phyloP scores from a whole-genome alignment of 2,888 invertebrate genomes.

The Crossocerus cetratus region DNA sequence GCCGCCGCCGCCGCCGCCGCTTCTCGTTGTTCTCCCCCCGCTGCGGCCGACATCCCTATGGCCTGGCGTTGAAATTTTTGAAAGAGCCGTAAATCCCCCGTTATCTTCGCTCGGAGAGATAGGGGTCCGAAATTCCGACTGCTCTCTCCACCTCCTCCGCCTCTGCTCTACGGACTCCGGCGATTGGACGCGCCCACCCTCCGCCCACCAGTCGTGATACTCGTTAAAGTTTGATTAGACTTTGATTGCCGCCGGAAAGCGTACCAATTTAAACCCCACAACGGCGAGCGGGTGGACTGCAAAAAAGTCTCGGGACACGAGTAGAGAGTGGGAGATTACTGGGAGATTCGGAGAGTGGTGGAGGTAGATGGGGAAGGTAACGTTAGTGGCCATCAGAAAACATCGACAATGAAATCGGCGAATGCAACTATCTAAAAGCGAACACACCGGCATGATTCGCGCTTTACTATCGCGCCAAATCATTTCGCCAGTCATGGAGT shows the following conservation, averaged over 20 bases:
- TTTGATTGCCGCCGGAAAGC: conserved; percentile 64
- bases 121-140: background rate
- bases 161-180: conserved; percentile 40
- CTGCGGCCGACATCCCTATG: too few relatives aligned
- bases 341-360: conserved; percentile 24
- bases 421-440: background rate
- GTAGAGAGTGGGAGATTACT: background rate
- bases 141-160: too few relatives aligned
- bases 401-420: background rate
- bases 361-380: background rate
- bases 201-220: conserved; percentile 53
- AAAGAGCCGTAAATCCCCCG: conserved; percentile 31
- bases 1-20: too few relatives aligned
- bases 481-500: background rate
- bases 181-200: conserved; percentile 30
- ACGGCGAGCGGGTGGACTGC: conserved; percentile 19
- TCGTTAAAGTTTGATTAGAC: conserved; percentile 69
- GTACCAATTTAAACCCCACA: conserved; percentile 59
- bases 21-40: too few relatives aligned
- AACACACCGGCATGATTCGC: background rate
- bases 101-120: conserved; percentile 32
- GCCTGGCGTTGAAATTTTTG: conserved; percentile 33
- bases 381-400: too few relatives aligned
- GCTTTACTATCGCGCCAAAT: background rate
- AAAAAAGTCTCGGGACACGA: conserved; percentile 15